Evolutionary conservation across 2,113 vertebrate genomes (phyloP), one percentile per base, ranked within the genome.

Genomic region (Alces alces): DNA sequence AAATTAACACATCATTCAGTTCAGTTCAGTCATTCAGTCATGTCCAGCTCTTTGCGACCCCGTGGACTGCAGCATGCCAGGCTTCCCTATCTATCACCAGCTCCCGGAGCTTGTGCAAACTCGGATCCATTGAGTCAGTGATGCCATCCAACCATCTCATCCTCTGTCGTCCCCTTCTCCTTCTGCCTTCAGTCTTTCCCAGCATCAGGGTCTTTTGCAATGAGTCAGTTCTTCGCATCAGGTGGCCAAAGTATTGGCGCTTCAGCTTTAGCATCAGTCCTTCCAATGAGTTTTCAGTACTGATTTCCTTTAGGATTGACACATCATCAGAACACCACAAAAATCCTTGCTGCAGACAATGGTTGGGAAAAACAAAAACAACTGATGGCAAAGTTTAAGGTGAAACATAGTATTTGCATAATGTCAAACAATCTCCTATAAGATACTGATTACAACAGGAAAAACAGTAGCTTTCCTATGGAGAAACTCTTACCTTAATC

Each of bases 91-190:
- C 36, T 21, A 25, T 73, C 66, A 39, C n/a, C 66, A 73, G 11
- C 66, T 73, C 36, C 19, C 0, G 0, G 36, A 73, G 66, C 66
- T 25, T 73, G 19, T 0, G 0, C 19, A 73, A 13, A 73, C n/a
- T 70, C 66, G 39, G 13, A 10, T 73, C 36, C 66, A 39, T 25
- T 0, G 2, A 73, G 36, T 73, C 1, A 11, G 66, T 73, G 66
- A 73, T 73, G 21, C 36, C 66, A 39, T 73, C 66, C 21, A 73
- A 70, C 66, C n/a, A 39, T 39, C 66, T 39, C 0, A 70, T 70
- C n/a, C 19, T 70, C n/a, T 70, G n/a, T 39, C 10, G 0, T 39
- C 66, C 66, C 19, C 19, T 39, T 73, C 19, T 70, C n/a, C n/a
- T 36, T 5, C 19, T 39, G n/a, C 66, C 36, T 39, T 73, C n/a